phyloP scores from a whole-genome alignment of 2,888 invertebrate genomes.

The Caenorhabditis doughertyi region DNA sequence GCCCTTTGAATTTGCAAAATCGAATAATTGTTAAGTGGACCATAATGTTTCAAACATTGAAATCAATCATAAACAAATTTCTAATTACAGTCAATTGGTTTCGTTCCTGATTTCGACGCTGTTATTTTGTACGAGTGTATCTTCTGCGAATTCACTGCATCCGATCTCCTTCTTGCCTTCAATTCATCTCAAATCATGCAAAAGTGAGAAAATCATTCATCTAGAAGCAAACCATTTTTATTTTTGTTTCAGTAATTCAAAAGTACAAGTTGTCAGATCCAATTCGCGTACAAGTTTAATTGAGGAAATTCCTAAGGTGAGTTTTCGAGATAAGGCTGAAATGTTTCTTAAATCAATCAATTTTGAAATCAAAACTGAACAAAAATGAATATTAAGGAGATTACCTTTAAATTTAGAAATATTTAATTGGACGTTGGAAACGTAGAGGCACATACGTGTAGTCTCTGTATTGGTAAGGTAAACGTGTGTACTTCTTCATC shows the following conservation, averaged over 20 bases:
- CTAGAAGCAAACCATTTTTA: background rate
- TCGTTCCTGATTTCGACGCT: constrained; percentile 79
- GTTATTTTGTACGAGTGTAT: constrained; percentile 79
- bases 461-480: constrained; percentile 47
- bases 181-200: constrained; percentile 59
- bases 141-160: constrained; percentile 77
- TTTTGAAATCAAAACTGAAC: background rate
- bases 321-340: background rate
- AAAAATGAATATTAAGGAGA: background rate
- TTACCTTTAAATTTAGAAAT: constrained; percentile 33
- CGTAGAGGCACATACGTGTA: constrained; percentile 64
- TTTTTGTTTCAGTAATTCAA: constrained; percentile 31
- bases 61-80: background rate
- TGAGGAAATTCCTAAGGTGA: constrained; percentile 48
- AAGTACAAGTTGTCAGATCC: constrained; percentile 39
- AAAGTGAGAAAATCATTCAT: constrained; percentile 8
- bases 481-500: constrained; percentile 48
- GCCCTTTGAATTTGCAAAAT: background rate
- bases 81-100: constrained; percentile 71
- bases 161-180: constrained; percentile 77
- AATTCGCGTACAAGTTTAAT: constrained; percentile 50
- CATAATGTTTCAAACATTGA: background rate
- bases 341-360: too few species aligned
- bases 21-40: background rate
- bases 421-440: constrained; percentile 58